Evolutionary conservation across 2,113 vertebrate species (phyloP).

Genomic region (Clarias magur): DNA sequence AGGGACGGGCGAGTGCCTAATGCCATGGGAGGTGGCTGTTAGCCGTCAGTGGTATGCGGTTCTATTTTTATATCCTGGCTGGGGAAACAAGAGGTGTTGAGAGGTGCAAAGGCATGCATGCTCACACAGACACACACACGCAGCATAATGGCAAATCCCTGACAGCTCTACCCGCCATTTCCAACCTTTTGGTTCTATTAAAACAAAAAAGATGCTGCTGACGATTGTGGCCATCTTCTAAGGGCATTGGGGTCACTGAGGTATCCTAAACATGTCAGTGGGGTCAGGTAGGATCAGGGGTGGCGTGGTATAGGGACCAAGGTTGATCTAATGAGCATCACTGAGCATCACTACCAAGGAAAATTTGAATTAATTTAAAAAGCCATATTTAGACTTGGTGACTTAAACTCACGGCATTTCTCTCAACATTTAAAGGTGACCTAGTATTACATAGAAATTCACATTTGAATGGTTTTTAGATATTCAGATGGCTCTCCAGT

Average conservation of each 20-base stretch:
- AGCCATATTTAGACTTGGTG: not conserved
- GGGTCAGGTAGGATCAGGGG: not conserved
- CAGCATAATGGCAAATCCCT: constrained; percentile 13
- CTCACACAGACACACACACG: constrained; percentile 9
- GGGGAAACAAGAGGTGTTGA: constrained; percentile 25
- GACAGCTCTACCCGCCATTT: constrained; percentile 16
- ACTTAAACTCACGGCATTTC: not conserved
- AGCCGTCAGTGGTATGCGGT: not conserved
- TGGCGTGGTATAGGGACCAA: not conserved
- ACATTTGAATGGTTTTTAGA: no score
- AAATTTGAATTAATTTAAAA: not conserved
- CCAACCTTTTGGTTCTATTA: not conserved
- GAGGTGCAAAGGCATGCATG: constrained; percentile 1
- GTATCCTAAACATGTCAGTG: no score
- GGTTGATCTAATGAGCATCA: not conserved
- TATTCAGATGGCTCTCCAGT: no score
- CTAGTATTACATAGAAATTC: no score
- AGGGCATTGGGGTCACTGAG: not conserved
- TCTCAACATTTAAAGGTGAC: not conserved
- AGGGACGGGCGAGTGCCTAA: constrained; percentile 1
- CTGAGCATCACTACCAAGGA: not conserved
- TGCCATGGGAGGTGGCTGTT: constrained; percentile 31
- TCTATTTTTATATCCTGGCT: constrained; percentile 42
- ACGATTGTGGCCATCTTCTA: not conserved
- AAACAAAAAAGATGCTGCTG: not conserved